A percentile compares a stretch with the other conserved stretches of the same genome.
phyloP scores from a whole-genome alignment of 2,797 vertebrate species.

The Gadopsis bispinosus region DNA sequence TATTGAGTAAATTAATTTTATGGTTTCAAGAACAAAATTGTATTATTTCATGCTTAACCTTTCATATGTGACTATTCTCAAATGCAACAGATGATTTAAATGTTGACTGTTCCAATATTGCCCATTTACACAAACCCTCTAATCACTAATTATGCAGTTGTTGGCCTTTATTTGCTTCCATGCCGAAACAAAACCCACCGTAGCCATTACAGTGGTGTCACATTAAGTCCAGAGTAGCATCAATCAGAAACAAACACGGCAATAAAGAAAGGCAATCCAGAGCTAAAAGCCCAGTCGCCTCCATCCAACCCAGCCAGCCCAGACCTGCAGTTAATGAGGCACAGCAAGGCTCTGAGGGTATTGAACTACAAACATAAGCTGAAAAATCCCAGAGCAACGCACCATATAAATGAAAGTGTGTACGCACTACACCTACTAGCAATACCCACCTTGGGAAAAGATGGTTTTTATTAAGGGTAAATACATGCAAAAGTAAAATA shows the following conservation, averaged over 20 bases:
- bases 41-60: not conserved
- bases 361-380: constrained; percentile 30
- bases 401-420: constrained; percentile 6
- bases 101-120: constrained; percentile 13
- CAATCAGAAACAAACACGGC: constrained; percentile 54
- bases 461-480: not conserved
- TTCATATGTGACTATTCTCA: constrained; percentile 11
- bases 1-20: not conserved
- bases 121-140: not conserved
- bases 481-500: not conserved
- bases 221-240: constrained; percentile 34
- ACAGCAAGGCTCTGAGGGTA: constrained; percentile 44
- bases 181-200: constrained; percentile 37
- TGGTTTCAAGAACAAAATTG: not conserved
- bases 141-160: constrained; percentile 2
- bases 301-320: constrained; percentile 1
- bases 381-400: constrained; percentile 6
- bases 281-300: constrained; percentile 30
- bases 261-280: constrained; percentile 24
- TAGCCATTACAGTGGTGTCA: constrained; percentile 10
- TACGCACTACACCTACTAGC: constrained; percentile 10
- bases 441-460: not conserved
- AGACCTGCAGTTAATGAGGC: constrained; percentile 43
- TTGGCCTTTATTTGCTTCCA: constrained; percentile 44
- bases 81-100: not conserved